A percentile compares a stretch with the other conserved stretches of the same genome.
phyloP scores from a whole-genome alignment of 2,113 vertebrate species.

The Vicugna pacos region DNA sequence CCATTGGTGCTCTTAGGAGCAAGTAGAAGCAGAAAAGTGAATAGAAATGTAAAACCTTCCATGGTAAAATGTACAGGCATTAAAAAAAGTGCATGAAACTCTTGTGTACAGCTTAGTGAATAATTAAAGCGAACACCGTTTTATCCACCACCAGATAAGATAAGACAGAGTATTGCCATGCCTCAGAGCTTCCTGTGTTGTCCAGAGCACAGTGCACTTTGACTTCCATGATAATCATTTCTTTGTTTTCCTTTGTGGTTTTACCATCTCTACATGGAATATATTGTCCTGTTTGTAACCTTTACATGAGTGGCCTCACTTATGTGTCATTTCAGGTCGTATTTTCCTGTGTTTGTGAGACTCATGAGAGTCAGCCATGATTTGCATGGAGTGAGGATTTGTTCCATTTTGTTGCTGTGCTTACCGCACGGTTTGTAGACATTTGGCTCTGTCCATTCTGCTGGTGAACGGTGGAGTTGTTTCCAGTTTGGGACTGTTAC shows the following conservation, averaged over 20 bases:
- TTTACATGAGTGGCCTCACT: neutral
- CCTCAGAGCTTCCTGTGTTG: neutral
- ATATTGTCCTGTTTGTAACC: neutral
- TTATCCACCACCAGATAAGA: neutral
- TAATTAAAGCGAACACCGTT: too few species aligned
- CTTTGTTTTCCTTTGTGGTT: neutral
- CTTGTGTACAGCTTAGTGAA: neutral
- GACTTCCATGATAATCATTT: neutral
- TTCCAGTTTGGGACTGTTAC: neutral
- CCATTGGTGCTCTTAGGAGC: neutral
- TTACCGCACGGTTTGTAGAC: neutral
- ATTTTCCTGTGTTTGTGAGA: neutral
- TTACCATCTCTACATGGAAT: neutral
- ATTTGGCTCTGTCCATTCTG: neutral
- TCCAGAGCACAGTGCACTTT: neutral
- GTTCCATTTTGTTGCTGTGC: neutral
- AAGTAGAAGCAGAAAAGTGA: neutral
- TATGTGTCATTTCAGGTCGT: neutral
- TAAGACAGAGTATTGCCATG: neutral
- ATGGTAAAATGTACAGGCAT: neutral
- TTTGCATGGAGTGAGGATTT: neutral
- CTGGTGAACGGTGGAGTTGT: neutral
- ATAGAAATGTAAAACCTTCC: neutral
- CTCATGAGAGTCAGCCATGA: too few species aligned
- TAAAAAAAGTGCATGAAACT: neutral